phyloP scores from a whole-genome alignment of 2,888 invertebrate species.

The Dicyrtomina minuta region DNA sequence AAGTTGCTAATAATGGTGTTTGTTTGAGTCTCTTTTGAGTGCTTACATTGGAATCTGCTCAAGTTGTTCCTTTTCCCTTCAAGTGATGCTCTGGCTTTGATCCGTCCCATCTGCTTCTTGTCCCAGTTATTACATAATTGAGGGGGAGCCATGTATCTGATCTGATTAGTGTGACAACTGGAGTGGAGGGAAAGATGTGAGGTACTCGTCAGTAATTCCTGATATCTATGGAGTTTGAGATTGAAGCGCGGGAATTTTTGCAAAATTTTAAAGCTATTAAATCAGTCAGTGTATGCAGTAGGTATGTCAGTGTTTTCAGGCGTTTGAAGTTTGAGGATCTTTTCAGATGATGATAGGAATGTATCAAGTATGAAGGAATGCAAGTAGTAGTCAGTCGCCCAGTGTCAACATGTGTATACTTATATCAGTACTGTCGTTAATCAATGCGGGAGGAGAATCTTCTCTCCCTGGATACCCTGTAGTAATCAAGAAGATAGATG shows the following conservation, averaged over 20 bases:
- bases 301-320: not conserved
- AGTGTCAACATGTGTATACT: conserved; percentile 2
- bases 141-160: conserved; percentile 3
- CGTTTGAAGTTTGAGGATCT: not conserved
- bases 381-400: not conserved
- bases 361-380: not conserved
- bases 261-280: conserved; percentile 19
- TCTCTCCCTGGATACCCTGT: not conserved
- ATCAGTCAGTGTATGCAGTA: conserved; percentile 12
- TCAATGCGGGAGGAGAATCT: not conserved
- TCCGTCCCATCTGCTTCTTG: conserved; percentile 36
- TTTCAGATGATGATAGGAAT: conserved; percentile 15
- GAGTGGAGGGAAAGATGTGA: not conserved
- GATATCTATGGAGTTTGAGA: not conserved
- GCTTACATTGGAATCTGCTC: no score
- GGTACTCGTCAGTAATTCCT: not conserved
- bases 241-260: conserved; percentile 20
- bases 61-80: not conserved
- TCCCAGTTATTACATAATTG: conserved; percentile 24
- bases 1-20: conserved; percentile 12
- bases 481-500: conserved; percentile 8
- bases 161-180: conserved; percentile 4
- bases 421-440: not conserved
- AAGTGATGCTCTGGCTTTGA: conserved; percentile 19
- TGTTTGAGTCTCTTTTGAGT: conserved; percentile 3